Evolutionary conservation across 2,113 vertebrate species (phyloP).

Genomic region (Eublepharis macularius): DNA sequence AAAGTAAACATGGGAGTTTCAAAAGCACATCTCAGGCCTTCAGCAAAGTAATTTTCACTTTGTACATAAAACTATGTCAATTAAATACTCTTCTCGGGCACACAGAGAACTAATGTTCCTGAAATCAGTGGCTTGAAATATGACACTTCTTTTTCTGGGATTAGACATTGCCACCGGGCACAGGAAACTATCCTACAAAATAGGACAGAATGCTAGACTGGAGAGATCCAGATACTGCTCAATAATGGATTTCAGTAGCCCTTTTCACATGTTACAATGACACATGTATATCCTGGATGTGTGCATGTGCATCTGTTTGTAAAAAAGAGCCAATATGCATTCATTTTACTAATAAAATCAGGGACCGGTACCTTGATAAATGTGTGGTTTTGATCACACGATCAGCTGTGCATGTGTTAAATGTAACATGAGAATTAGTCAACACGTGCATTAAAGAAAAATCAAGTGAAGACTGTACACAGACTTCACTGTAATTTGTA

Average conservation of each 20-base stretch:
- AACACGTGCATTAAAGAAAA: too few species aligned
- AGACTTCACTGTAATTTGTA: too few species aligned
- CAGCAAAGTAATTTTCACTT: background rate
- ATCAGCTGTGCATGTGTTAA: too few species aligned
- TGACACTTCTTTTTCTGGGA: background rate
- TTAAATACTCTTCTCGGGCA: background rate
- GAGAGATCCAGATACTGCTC: background rate
- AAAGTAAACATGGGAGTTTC: constrained; percentile 23
- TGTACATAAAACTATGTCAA: background rate
- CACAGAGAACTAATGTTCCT: background rate
- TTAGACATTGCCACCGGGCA: background rate
- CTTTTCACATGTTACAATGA: background rate
- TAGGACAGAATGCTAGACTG: background rate
- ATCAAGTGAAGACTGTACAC: too few species aligned
- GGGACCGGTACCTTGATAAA: background rate
- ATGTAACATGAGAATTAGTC: too few species aligned
- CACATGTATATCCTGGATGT: too few species aligned
- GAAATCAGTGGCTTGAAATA: background rate
- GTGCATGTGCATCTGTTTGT: too few species aligned
- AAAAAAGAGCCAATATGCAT: too few species aligned
- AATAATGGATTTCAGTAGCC: background rate
- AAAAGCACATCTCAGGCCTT: background rate
- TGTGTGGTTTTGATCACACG: too few species aligned
- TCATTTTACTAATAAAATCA: too few species aligned
- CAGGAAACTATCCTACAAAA: background rate